phyloP scores from a whole-genome alignment of 2,113 vertebrate species.

The Bagarius yarrelli region DNA sequence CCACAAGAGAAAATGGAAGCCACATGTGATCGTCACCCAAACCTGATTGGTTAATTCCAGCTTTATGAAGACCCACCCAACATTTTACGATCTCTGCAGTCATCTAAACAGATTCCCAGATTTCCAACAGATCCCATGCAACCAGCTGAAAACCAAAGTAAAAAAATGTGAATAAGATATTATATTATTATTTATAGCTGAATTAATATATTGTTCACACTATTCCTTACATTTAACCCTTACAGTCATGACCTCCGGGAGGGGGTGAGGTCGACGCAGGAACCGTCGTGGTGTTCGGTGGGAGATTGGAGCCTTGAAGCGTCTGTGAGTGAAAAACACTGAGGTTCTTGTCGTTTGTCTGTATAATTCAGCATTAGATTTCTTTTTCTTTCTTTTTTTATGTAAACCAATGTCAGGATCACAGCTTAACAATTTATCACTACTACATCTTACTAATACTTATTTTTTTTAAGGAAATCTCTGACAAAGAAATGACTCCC shows the following conservation, averaged over 20 bases:
- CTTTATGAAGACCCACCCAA: constrained; percentile 5
- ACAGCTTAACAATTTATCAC: too few species aligned
- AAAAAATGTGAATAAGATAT: too few species aligned
- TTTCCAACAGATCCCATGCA: not conserved
- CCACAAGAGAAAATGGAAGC: constrained; percentile 14
- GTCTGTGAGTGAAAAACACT: not conserved
- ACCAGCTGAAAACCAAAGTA: not conserved
- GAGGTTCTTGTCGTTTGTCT: not conserved
- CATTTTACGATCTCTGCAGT: not conserved
- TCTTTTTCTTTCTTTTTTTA: too few species aligned
- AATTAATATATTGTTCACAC: not conserved
- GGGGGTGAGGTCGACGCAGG: not conserved
- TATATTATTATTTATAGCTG: not conserved
- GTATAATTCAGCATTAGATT: too few species aligned
- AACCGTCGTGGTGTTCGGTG: not conserved
- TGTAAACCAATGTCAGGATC: too few species aligned
- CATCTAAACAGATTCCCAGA: constrained; percentile 6
- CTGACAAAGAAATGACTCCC: too few species aligned
- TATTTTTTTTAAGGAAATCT: too few species aligned
- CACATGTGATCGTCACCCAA: constrained; percentile 18
- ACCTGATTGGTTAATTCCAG: constrained; percentile 6
- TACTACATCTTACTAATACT: too few species aligned
- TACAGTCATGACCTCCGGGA: too few species aligned
- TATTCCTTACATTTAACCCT: too few species aligned
- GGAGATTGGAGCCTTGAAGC: not conserved